These are phyloP conservation scores for Scolopax rusticola DNA, from an alignment of 2,797 vertebrate species.

Conservation along the genomic window DNA sequence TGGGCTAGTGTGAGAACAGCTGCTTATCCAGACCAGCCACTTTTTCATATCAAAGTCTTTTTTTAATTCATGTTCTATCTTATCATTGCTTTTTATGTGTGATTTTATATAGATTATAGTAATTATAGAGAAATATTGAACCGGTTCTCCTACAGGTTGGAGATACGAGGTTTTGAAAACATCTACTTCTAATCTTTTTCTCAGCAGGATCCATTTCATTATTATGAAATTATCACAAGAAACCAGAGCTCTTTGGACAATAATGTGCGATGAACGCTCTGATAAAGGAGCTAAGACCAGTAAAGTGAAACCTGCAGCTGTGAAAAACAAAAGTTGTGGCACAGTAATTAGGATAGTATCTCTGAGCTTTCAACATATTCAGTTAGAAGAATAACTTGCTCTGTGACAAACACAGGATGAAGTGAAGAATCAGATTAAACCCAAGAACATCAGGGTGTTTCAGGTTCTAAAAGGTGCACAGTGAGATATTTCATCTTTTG, in stretches of 20 bases:
- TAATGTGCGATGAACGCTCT: background rate
- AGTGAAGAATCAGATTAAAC: constrained; percentile 43
- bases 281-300: background rate
- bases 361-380: background rate
- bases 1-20: background rate
- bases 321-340: constrained; percentile 25
- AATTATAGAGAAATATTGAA: background rate
- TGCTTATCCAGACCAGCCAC: background rate
- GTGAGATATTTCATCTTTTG: constrained; percentile 15
- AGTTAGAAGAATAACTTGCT: constrained; percentile 6
- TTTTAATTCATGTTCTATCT: background rate
- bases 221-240: background rate
- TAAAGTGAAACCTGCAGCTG: background rate
- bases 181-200: background rate
- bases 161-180: background rate
- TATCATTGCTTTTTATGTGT: background rate
- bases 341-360: background rate
- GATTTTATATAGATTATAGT: background rate
- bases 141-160: background rate
- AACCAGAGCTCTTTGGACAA: constrained; percentile 1
- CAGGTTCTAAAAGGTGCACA: background rate
- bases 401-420: background rate
- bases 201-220: constrained; percentile 14
- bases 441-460: background rate
- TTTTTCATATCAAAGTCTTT: background rate